phyloP scores from a whole-genome alignment of 2,113 vertebrate species.

The Callithrix jacchus region DNA sequence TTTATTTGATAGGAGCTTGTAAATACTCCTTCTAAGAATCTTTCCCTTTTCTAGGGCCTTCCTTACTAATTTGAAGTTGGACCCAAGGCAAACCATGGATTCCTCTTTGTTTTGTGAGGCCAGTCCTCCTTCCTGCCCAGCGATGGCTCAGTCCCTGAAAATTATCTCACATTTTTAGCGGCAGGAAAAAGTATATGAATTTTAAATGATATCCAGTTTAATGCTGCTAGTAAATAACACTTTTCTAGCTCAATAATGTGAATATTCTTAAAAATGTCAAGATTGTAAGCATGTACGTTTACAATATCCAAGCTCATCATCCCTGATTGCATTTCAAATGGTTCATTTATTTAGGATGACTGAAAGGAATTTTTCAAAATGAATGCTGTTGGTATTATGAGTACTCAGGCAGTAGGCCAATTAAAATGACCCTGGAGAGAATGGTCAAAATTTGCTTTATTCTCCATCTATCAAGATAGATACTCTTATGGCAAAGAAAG shows the following conservation, averaged over 20 bases:
- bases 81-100: not conserved
- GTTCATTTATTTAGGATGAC: slow-evolving; percentile 64
- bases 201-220: slow-evolving; percentile 38
- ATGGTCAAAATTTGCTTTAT: not conserved
- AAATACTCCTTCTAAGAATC: not conserved
- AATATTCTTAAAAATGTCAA: slow-evolving; percentile 31
- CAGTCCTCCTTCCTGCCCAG: not conserved
- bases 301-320: slow-evolving; percentile 49
- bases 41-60: not conserved
- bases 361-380: slow-evolving; percentile 57
- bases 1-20: not conserved
- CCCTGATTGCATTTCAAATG: slow-evolving; percentile 57
- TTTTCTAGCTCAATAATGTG: not conserved
- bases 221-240: slow-evolving; percentile 32
- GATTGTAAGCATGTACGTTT: slow-evolving; percentile 52
- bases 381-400: not conserved
- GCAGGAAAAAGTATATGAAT: slow-evolving; percentile 34
- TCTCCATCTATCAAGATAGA: slow-evolving; percentile 36
- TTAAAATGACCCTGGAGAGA: slow-evolving; percentile 44
- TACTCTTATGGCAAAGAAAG: slow-evolving; percentile 33
- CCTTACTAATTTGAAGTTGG: not conserved
- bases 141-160: not conserved
- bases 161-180: not conserved
- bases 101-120: not conserved
- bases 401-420: slow-evolving; percentile 38